Evolutionary conservation across 2,113 vertebrate species (phyloP).

Genomic region (Azemiops feae): DNA sequence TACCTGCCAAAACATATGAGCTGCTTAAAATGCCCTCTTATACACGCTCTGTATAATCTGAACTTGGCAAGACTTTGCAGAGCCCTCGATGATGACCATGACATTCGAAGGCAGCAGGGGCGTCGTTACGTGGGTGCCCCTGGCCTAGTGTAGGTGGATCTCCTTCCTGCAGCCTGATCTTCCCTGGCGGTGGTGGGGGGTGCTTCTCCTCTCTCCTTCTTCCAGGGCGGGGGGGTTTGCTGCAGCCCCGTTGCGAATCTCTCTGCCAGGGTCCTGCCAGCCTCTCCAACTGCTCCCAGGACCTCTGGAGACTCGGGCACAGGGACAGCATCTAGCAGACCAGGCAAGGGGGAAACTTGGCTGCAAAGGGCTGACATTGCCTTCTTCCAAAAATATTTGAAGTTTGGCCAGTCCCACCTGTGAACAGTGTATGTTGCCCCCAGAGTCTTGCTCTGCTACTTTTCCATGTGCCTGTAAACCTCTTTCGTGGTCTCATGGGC

Average conservation of each 20-base stretch:
- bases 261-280: not conserved
- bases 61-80: not conserved
- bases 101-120: not conserved
- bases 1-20: not conserved
- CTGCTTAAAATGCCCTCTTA: not conserved
- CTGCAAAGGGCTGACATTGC: no score
- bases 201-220: not conserved
- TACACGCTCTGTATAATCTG: no score
- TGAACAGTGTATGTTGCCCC: no score
- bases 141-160: accelerated
- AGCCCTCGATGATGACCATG: not conserved
- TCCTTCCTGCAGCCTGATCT: not conserved
- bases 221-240: not conserved
- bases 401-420: no score
- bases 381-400: no score
- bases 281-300: not conserved
- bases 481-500: no score
- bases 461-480: no score
- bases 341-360: no score
- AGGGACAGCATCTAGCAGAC: not conserved
- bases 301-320: not conserved
- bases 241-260: not conserved
- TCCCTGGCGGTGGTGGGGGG: accelerated
- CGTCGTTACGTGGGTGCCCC: not conserved
- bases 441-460: no score